Conservation (phyloP, 2,797 vertebrate species). For the Loriculus beryllinus region DNA sequence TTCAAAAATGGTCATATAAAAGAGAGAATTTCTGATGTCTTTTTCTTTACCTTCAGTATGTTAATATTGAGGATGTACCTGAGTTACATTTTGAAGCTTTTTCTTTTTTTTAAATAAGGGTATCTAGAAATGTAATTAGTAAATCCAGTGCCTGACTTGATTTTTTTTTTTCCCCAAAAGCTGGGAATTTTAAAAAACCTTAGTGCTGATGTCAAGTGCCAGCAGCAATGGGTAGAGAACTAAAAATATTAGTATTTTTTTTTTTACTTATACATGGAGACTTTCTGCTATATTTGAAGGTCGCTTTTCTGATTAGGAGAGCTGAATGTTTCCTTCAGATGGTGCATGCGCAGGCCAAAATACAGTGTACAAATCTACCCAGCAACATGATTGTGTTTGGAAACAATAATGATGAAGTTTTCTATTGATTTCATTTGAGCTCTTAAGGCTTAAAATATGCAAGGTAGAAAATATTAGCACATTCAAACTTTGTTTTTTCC, state of each 20-base stretch:
- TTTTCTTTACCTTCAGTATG: neutral
- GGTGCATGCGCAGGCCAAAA: neutral
- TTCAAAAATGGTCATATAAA: neutral
- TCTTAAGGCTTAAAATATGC: neutral
- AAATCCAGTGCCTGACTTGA: neutral
- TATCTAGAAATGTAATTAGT: neutral
- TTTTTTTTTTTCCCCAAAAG: accelerated
- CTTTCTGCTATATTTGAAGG: neutral
- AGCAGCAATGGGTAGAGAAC: neutral
- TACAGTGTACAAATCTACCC: neutral
- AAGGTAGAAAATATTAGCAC: neutral
- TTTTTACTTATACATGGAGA: neutral
- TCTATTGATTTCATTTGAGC: neutral
- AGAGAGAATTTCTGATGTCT: neutral
- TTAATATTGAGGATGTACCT: neutral
- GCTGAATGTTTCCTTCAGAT: neutral
- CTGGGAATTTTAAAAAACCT: neutral
- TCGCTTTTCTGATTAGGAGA: neutral
- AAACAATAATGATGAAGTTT: neutral
- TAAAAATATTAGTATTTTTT: neutral
- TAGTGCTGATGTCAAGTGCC: neutral
- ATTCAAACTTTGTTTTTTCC: neutral
- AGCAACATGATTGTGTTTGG: neutral
- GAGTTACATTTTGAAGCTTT: neutral
- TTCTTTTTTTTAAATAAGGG: neutral